Conservation (phyloP, 1,140 invertebrate genomes). For the Atta cephalotes region DNA sequence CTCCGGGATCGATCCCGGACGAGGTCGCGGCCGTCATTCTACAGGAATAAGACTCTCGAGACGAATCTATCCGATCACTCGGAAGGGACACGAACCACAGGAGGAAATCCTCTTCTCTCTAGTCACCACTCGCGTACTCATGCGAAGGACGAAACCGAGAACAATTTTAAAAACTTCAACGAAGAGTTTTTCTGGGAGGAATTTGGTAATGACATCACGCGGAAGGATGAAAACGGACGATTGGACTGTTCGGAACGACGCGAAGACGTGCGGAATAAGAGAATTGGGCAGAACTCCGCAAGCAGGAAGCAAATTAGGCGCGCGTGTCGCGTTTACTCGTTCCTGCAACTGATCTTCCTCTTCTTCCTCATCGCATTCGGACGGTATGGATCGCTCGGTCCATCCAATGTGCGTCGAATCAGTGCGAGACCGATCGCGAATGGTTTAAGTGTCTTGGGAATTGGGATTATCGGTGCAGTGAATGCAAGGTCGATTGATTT, state of each 20-base stretch:
- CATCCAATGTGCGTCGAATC: conserved; percentile 59
- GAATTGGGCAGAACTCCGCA: conserved; percentile 19
- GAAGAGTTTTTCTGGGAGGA: not conserved
- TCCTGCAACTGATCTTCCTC: conserved; percentile 76
- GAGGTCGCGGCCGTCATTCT: not conserved
- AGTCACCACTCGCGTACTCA: conserved; percentile 36
- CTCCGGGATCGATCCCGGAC: conserved; percentile 29
- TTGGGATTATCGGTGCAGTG: conserved; percentile 76
- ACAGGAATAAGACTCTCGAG: not conserved
- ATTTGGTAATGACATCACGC: conserved; percentile 22
- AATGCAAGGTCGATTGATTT: conserved; percentile 76
- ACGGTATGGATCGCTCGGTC: conserved; percentile 62
- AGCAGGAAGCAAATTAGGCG: conserved; percentile 46
- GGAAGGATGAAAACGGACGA: conserved; percentile 34
- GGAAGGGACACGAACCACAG: not conserved
- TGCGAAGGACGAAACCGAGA: not conserved
- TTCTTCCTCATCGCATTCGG: conserved; percentile 78
- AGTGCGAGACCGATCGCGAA: conserved; percentile 58
- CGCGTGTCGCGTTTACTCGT: conserved; percentile 59
- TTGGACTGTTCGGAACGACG: conserved; percentile 1
- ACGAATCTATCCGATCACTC: not conserved
- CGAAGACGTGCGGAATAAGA: conserved; percentile 36
- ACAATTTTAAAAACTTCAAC: not conserved
- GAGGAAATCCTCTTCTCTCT: conserved; percentile 32
- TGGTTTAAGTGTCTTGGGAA: conserved; percentile 64